These are phyloP conservation scores for Zosterops japonicus DNA, from an alignment of 2,113 vertebrate species.

Conservation along the genomic window DNA sequence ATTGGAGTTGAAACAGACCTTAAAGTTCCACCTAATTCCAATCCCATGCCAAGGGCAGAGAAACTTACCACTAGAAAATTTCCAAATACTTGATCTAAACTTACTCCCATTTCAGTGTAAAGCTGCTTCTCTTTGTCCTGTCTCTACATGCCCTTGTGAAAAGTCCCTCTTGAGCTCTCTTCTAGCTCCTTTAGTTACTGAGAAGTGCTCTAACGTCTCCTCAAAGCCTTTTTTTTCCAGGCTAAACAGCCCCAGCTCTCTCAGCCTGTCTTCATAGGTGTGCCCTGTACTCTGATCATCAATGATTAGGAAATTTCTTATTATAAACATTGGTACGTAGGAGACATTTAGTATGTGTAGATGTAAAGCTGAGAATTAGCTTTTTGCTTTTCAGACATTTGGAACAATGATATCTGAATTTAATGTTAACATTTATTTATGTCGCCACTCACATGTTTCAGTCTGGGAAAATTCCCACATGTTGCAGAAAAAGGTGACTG, in stretches of 20 bases:
- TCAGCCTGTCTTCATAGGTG: background rate
- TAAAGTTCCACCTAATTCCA: background rate
- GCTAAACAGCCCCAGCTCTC: background rate
- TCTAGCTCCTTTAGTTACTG: background rate
- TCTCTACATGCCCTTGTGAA: background rate
- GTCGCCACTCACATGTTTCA: background rate
- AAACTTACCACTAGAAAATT: background rate
- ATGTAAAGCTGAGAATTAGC: background rate
- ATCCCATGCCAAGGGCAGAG: background rate
- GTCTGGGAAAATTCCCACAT: background rate
- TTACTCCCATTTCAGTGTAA: background rate
- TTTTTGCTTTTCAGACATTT: background rate
- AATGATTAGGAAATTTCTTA: background rate
- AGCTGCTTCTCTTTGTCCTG: background rate
- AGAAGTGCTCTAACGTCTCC: background rate
- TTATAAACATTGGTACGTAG: background rate
- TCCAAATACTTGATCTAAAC: background rate
- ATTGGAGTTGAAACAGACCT: background rate
- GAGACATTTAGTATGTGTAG: background rate
- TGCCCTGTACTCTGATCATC: background rate
- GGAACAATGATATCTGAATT: background rate
- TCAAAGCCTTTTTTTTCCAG: background rate
- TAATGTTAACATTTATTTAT: conserved; percentile 12
- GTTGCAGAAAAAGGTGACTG: background rate
- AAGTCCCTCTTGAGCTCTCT: background rate